Conservation (phyloP, 2,113 vertebrate species). For the Gnathonemus longibarbis region DNA sequence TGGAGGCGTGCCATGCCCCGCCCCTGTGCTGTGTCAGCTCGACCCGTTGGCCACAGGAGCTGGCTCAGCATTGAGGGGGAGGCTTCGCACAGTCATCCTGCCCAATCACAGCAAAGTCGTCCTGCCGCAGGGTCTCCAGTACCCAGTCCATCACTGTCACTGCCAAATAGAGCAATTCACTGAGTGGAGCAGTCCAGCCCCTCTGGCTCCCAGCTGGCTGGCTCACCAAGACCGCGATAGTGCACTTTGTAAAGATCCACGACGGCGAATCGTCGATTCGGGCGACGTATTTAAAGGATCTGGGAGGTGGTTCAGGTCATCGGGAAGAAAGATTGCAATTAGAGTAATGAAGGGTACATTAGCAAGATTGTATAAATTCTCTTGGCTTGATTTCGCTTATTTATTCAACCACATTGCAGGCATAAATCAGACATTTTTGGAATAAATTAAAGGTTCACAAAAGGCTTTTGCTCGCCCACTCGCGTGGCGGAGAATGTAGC, state of each 20-base stretch:
- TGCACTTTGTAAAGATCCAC: background rate
- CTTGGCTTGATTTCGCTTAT: slow-evolving; percentile 36
- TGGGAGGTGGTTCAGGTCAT: background rate
- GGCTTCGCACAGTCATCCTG: background rate
- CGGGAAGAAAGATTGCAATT: background rate
- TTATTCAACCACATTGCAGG: slow-evolving; percentile 45
- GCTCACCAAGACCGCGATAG: too few species aligned
- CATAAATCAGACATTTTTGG: slow-evolving; percentile 49
- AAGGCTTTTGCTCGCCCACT: background rate
- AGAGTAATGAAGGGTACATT: background rate
- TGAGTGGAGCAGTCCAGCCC: background rate
- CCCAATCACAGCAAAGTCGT: slow-evolving; percentile 2
- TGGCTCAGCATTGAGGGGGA: background rate
- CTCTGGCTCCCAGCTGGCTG: background rate
- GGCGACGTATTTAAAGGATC: background rate
- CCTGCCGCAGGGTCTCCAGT: slow-evolving; percentile 31
- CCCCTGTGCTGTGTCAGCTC: slow-evolving; percentile 17
- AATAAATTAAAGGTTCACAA: slow-evolving; percentile 24
- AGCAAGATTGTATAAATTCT: background rate
- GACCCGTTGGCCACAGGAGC: background rate
- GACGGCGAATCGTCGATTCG: background rate
- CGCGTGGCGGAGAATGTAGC: background rate
- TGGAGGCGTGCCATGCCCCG: slow-evolving; percentile 36
- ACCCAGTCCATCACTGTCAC: slow-evolving; percentile 32
- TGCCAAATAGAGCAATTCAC: background rate